These are phyloP conservation scores for Sus scrofa DNA, from an alignment of 2,113 vertebrate species.

Conservation along the genomic window T2T-Sscrofa CM000823.6:44631001-44631500, in stretches of 20 bases:
- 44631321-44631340: background rate
- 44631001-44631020: background rate
- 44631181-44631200: no score
- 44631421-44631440: background rate
- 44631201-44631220: no score
- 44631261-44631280: background rate
- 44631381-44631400: background rate
- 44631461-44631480: background rate
- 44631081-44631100: no score
- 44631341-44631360: accelerated
- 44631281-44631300: background rate
- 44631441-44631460: background rate
- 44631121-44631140: no score
- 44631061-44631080: no score
- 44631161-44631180: no score
- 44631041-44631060: background rate
- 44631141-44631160: no score
- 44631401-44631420: background rate
- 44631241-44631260: no score
- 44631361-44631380: no score
- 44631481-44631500: conserved; percentile 38
- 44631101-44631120: no score
- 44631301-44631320: background rate
- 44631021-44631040: background rate
- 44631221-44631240: no score